phyloP scores from a whole-genome alignment of 2,113 vertebrate genomes.

The Scytalopus superciliaris region DNA sequence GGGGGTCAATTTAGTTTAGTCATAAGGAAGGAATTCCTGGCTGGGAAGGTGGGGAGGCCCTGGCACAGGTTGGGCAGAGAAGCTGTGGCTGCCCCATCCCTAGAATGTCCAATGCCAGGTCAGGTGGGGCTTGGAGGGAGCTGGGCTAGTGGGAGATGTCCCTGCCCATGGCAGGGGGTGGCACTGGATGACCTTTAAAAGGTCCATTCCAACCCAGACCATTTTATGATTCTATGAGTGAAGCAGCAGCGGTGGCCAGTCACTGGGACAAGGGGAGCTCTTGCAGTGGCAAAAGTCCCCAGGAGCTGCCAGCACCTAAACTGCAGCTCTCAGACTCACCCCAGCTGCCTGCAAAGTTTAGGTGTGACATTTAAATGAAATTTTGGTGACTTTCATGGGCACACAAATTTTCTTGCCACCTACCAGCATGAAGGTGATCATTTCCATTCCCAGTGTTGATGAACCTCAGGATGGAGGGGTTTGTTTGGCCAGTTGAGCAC shows the following conservation, averaged over 20 bases:
- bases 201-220: not conserved
- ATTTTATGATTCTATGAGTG: not conserved
- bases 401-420: not conserved
- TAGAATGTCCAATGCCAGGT: not conserved
- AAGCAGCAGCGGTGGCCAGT: not conserved
- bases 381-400: not conserved
- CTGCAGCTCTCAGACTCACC: not conserved
- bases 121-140: not conserved
- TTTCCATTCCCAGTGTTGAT: not conserved
- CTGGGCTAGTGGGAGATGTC: not conserved
- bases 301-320: not conserved
- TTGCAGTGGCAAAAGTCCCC: not conserved
- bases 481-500: not conserved
- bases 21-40: not conserved
- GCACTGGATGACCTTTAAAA: not conserved
- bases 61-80: not conserved
- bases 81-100: not conserved
- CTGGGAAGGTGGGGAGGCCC: not conserved
- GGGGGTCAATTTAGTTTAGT: not conserved
- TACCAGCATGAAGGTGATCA: rapidly evolving
- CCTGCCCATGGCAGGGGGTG: not conserved
- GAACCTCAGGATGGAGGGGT: not conserved
- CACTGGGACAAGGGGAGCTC: not conserved
- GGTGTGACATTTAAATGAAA: not conserved
- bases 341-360: not conserved